phyloP scores from a whole-genome alignment of 2,797 vertebrate genomes.

The Sus cebifrons region DNA sequence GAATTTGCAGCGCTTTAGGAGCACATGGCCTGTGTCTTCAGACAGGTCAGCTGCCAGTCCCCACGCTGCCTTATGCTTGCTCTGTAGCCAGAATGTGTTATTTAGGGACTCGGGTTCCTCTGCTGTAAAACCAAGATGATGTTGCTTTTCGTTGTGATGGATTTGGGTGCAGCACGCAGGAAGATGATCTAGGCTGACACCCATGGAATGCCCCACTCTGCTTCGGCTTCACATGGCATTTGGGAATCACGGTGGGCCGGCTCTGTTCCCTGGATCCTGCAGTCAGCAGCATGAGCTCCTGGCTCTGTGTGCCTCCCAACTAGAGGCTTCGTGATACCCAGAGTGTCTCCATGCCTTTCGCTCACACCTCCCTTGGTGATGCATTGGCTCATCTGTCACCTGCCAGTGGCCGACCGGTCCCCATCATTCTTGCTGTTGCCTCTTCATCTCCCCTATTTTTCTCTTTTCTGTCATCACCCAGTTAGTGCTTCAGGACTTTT shows the following conservation, averaged over 20 bases:
- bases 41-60: accelerated
- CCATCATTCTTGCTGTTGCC: conserved; percentile 43
- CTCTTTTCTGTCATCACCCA: conserved; percentile 61
- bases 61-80: not conserved
- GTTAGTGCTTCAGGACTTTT: conserved; percentile 40
- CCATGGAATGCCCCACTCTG: not conserved
- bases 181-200: accelerated
- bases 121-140: not conserved
- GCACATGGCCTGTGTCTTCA: not conserved
- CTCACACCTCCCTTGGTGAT: not conserved
- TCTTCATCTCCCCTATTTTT: not conserved
- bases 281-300: not conserved
- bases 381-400: conserved; percentile 3
- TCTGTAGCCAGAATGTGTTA: not conserved
- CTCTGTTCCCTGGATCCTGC: not conserved
- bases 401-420: not conserved
- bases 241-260: not conserved
- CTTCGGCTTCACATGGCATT: not conserved
- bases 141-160: not conserved
- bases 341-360: not conserved
- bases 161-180: not conserved
- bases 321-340: not conserved
- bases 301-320: not conserved
- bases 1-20: not conserved
- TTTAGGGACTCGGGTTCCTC: not conserved